Base-by-base conservation (phyloP, 2,797 vertebrate genomes). In the Danio tinwini region DNA sequence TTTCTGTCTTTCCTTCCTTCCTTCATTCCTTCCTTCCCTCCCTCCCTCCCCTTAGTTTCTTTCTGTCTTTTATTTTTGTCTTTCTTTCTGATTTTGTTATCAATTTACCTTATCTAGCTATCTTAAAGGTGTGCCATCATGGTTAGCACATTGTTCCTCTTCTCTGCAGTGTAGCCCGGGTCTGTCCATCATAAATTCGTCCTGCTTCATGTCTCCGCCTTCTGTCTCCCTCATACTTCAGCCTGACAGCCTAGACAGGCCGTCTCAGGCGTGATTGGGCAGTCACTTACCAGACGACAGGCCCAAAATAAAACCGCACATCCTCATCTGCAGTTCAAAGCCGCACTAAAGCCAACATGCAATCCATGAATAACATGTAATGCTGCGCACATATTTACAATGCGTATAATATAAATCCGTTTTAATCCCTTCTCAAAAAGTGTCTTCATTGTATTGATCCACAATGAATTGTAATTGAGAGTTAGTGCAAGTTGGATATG, bases 191-290 rank as follows among this genome's bases (percentile, higher is more conserved):
- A 90, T 40, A 84, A 83, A 75, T 80, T 50, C 65, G 86, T 86
- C 90, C 83, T 74, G 83, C 88, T 87, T 82, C 2, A 80, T 83
- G 86, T 89, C 89, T 89, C 83, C 89, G 89, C 86, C 87, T 87
- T 85, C 84, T 84, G 83, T 91, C 88, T 89, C 86, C 68, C 90
- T 90, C 92, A 90, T 93, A 85, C 86, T 71, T 92, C 89, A 92
- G 85, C 86, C 82, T 89, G 90, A 91, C 91, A 90, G 68, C 71
- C 80, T 81, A 90, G 90, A 91, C 80, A 72, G 88, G 74, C 91
- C 74, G 74, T 90, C 90, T 88, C 86, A 62, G 56, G 85, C 86
- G 77, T 89, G 84, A 70, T 56, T 92, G 89, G 84, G 88, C 89
- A 90, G 88, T 90, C 90, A 92, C 88, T 90, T 91, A 89, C 87